phyloP scores from a whole-genome alignment of 2,797 vertebrate species.

The Alauda arvensis region DNA sequence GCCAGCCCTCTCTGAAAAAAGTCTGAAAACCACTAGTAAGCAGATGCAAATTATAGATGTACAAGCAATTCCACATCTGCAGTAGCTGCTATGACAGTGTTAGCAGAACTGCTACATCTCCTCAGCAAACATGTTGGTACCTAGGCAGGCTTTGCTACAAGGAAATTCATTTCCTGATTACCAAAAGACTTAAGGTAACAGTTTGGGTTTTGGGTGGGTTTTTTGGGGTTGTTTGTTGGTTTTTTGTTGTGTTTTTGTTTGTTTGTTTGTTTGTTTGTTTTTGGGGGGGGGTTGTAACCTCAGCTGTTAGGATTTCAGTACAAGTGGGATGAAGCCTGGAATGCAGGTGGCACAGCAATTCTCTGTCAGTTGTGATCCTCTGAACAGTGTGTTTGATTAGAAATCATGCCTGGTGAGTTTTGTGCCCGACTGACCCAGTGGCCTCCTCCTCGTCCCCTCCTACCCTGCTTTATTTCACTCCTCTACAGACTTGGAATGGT shows the following conservation, averaged over 20 bases:
- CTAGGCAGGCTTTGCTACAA: not conserved
- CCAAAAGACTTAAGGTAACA: not conserved
- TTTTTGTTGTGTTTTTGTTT: too few species aligned
- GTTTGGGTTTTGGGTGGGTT: too few species aligned
- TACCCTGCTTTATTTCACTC: not conserved
- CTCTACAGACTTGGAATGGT: not conserved
- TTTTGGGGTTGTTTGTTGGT: too few species aligned
- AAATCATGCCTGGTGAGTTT: fast-evolving
- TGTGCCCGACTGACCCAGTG: fast-evolving
- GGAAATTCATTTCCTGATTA: not conserved
- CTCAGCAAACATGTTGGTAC: not conserved
- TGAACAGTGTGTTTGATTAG: not conserved
- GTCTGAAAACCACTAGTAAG: not conserved
- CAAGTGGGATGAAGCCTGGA: not conserved
- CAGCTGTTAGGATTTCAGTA: not conserved
- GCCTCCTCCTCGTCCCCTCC: not conserved
- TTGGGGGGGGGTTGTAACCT: not conserved
- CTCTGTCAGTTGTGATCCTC: not conserved
- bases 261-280: not conserved
- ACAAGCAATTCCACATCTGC: not conserved
- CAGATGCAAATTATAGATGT: not conserved
- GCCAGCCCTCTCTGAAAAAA: not conserved
- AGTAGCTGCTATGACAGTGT: not conserved
- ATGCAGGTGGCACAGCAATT: not conserved
- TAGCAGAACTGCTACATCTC: not conserved